Evolutionary conservation across 2,888 invertebrate genomes (phyloP), one percentile per base, ranked within the genome.

Genomic region (Ennomos fuscantarius): DNA sequence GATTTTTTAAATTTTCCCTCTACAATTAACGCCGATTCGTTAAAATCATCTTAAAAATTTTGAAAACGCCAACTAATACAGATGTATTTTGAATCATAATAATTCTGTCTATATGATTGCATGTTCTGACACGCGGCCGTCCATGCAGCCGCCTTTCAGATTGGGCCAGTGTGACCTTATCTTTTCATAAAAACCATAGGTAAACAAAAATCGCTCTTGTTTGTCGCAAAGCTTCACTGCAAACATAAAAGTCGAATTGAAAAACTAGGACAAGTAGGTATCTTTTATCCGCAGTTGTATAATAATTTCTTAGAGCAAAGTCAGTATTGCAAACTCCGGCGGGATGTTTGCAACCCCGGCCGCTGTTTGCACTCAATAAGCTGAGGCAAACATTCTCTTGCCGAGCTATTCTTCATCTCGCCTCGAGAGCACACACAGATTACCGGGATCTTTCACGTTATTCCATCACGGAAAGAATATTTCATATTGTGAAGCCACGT

Each of bases 321-420:
- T 65, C 52, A 65, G 54, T 65, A 54, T 46, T 52, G 53, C 43
- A 35, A 35, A 41, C 55, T 47, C 52, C 46, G 32, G 55, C 48
- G 55, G 65, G 62, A 61, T 76, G 76, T 79, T 76, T 76, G 75
- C 69, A 61, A 67, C 54, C 56, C 60, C 63, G 62, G 68, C 62
- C 65, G 57, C 64, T 82, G 82, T 84, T 84, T 86, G 81, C 81
- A 77, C 79, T 82, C 84, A 84, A 85, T 86, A 84, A 84, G 75
- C 76, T 70, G 73, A 65, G 62, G 79, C 79, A 84, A 84, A 84
- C 80, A 84, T 72, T 76, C 71, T 62, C 63, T 61, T 62, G 44
- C 53, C 68, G 66, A 76, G 70, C 73, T 72, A 71, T 75, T 73
- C 71, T 72, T 72, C 68, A 72, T 72, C 66, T 62, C 71, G 69